Evolutionary conservation across 2,888 invertebrate genomes (phyloP).

Genomic region (Agonum fuliginosum): DNA sequence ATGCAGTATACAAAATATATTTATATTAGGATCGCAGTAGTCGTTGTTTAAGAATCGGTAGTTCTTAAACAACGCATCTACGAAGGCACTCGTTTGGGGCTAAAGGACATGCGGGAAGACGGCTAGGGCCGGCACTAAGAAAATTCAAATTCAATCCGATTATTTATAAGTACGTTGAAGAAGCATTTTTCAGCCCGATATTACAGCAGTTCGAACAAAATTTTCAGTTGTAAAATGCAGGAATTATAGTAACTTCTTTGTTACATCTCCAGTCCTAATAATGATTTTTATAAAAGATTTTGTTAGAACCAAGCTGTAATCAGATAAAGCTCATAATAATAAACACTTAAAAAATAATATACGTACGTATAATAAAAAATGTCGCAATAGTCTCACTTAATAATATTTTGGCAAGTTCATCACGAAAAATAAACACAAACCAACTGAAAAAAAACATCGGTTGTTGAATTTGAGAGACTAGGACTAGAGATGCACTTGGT

Average conservation of each 20-base stretch:
- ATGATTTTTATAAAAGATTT: background rate
- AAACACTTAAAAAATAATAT: slow-evolving; percentile 36
- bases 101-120: slow-evolving; percentile 17
- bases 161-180: slow-evolving; percentile 18
- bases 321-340: slow-evolving; percentile 24
- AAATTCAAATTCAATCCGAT: slow-evolving; percentile 30
- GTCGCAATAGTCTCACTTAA: slow-evolving; percentile 24
- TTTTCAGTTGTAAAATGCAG: background rate
- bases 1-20: slow-evolving; percentile 55
- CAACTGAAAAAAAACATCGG: slow-evolving; percentile 11
- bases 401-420: slow-evolving; percentile 30
- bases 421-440: slow-evolving; percentile 14
- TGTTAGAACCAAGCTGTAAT: slow-evolving; percentile 9
- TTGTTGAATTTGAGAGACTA: slow-evolving; percentile 22
- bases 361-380: slow-evolving; percentile 37
- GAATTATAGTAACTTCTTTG: no score
- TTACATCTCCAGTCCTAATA: background rate
- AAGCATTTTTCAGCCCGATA: slow-evolving; percentile 13
- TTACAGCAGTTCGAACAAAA: background rate
- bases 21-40: slow-evolving; percentile 47
- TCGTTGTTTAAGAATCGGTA: slow-evolving; percentile 5
- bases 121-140: slow-evolving; percentile 1
- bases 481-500: slow-evolving; percentile 33
- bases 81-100: slow-evolving; percentile 29
- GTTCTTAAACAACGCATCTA: slow-evolving; percentile 46